Conservation (phyloP, 2,113 vertebrate species). For the Coregonus clupeaformis region DNA sequence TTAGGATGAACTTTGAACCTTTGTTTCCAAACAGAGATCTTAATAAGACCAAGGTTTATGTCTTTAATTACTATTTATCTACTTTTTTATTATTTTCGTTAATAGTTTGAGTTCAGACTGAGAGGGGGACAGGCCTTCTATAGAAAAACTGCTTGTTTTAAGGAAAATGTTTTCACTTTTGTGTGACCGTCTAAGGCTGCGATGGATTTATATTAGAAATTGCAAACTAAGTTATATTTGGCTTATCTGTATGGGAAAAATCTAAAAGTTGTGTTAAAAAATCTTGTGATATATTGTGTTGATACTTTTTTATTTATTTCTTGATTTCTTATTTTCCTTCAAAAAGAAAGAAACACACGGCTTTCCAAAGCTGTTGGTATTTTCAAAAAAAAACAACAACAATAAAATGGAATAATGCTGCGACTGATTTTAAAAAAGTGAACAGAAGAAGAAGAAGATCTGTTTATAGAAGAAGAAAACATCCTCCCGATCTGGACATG, state of each 20-base stretch:
- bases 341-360: slow-evolving; percentile 54
- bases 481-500: slow-evolving; percentile 89
- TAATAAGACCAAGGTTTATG: slow-evolving; percentile 74
- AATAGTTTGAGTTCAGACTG: slow-evolving; percentile 72
- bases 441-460: too few relatives aligned
- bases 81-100: slow-evolving; percentile 46
- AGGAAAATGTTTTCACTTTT: too few relatives aligned
- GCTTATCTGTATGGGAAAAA: slow-evolving; percentile 79
- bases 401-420: slow-evolving; percentile 82
- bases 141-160: slow-evolving; percentile 68
- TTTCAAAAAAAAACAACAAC: slow-evolving; percentile 78
- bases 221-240: slow-evolving; percentile 79
- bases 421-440: slow-evolving; percentile 77
- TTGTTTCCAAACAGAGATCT: slow-evolving; percentile 76
- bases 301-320: slow-evolving; percentile 77
- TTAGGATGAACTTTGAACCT: slow-evolving; percentile 81
- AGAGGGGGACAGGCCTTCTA: slow-evolving; percentile 65
- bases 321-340: slow-evolving; percentile 48
- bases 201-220: slow-evolving; percentile 74
- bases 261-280: slow-evolving; percentile 70
- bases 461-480: too few relatives aligned
- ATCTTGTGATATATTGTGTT: slow-evolving; percentile 80
- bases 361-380: slow-evolving; percentile 76
- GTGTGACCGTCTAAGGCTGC: slow-evolving; percentile 67
- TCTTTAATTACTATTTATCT: slow-evolving; percentile 57